Percentiles rank a stretch among this genome's conserved stretches.
These are phyloP conservation scores for Cephus rjabovi DNA, from an alignment of 2,888 invertebrate genomes.

Conservation along the genomic window DNA sequence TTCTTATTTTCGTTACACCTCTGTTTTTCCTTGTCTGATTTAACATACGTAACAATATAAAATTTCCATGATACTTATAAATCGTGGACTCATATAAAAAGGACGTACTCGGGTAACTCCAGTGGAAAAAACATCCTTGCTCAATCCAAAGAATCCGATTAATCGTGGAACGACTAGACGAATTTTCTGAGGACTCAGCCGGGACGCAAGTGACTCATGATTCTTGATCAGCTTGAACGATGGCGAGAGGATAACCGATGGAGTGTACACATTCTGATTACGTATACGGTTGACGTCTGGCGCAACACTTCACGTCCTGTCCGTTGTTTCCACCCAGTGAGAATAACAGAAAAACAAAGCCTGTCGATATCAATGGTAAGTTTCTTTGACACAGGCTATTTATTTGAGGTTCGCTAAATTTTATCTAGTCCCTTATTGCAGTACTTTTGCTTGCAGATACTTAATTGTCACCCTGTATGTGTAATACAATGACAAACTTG, in stretches of 20 bases:
- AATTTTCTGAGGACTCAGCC: slow-evolving; percentile 25
- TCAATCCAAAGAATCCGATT: not conserved
- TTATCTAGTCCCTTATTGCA: not conserved
- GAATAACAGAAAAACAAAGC: not conserved
- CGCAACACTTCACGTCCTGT: not conserved
- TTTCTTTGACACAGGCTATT: not conserved
- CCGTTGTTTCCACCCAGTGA: not conserved
- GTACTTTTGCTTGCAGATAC: not conserved
- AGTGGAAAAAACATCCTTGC: not conserved
- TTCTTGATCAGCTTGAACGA: slow-evolving; percentile 20
- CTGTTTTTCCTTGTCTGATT: not conserved
- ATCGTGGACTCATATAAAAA: not conserved
- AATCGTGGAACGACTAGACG: slow-evolving; percentile 14
- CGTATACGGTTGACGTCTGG: not conserved
- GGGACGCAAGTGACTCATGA: slow-evolving; percentile 32
- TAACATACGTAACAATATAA: not conserved
- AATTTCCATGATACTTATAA: not conserved
- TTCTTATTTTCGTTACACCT: not conserved
- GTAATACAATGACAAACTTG: not conserved
- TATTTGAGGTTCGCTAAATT: not conserved
- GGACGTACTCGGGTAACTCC: not conserved
- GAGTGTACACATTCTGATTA: not conserved
- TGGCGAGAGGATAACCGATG: slow-evolving; percentile 2
- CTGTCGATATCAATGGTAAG: not conserved
- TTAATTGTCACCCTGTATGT: not conserved